Conservation (phyloP, 2,888 invertebrate genomes). For the Heliconius sara region DNA sequence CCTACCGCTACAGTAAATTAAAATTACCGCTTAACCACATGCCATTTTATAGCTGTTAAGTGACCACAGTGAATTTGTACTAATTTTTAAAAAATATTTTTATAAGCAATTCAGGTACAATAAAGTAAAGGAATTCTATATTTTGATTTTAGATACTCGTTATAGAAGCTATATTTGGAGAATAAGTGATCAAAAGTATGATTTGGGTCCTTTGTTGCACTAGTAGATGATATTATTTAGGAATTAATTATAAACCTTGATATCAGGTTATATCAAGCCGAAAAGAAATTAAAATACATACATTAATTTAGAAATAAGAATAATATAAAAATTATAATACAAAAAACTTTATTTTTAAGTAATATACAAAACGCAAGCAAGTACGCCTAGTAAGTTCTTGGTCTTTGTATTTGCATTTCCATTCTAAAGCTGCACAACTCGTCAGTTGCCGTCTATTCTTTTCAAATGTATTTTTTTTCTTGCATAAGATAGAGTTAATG, state of each 20-base stretch:
- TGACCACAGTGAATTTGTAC: not conserved
- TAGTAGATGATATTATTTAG: too few relatives aligned
- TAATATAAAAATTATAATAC: not conserved
- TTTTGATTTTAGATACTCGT: too few relatives aligned
- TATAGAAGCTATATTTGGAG: too few relatives aligned
- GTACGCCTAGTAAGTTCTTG: not conserved
- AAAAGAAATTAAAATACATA: not conserved
- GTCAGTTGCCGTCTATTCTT: slow-evolving; percentile 16
- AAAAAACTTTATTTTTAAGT: not conserved
- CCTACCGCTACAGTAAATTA: slow-evolving; percentile 16
- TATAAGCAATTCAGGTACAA: too few relatives aligned
- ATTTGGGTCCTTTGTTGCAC: too few relatives aligned
- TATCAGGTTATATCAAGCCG: too few relatives aligned
- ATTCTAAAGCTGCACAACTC: slow-evolving; percentile 12
- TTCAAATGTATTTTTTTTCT: slow-evolving; percentile 14
- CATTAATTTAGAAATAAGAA: not conserved
- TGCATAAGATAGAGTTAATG: slow-evolving; percentile 24
- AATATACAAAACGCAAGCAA: not conserved
- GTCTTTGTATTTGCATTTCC: slow-evolving; percentile 12
- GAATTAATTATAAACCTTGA: too few relatives aligned
- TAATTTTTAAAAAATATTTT: not conserved
- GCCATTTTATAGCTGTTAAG: slow-evolving; percentile 13
- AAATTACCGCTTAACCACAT: slow-evolving; percentile 20
- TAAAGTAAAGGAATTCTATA: too few relatives aligned
- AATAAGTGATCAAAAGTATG: too few relatives aligned